Percentiles rank a stretch among this genome's conserved stretches.
phyloP scores from a whole-genome alignment of 2,113 vertebrate species.

The Percina caprodes region DNA sequence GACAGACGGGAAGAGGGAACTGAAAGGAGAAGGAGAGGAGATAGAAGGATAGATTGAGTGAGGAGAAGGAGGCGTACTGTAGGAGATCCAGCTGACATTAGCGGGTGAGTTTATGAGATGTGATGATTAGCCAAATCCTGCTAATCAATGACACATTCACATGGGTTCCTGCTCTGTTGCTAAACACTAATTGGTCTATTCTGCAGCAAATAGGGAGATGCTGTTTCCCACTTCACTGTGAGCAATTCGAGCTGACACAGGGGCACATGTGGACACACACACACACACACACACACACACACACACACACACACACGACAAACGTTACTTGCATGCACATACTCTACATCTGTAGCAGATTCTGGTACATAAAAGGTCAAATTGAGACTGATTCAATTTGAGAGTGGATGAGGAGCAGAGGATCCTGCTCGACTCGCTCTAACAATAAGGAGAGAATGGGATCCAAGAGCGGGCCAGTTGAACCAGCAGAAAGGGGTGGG shows the following conservation, averaged over 20 bases:
- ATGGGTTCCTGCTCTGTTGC: constrained; percentile 84
- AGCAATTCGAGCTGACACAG: constrained; percentile 74
- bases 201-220: constrained; percentile 82
- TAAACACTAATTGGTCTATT: constrained; percentile 87
- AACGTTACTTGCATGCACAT: constrained; percentile 64
- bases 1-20: constrained; percentile 68
- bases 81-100: constrained; percentile 84
- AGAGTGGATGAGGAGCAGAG: constrained; percentile 76
- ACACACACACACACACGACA: constrained; percentile 45
- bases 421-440: constrained; percentile 73
- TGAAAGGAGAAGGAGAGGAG: constrained; percentile 72
- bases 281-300: constrained; percentile 13
- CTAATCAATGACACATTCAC: constrained; percentile 89
- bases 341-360: constrained; percentile 76
- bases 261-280: constrained; percentile 64
- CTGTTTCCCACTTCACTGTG: constrained; percentile 82
- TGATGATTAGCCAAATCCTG: constrained; percentile 87
- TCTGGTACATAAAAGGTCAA: constrained; percentile 82
- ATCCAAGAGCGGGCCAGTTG: constrained; percentile 73
- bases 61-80: constrained; percentile 73
- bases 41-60: constrained; percentile 59
- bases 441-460: constrained; percentile 83
- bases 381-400: constrained; percentile 84
- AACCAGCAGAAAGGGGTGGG: constrained; percentile 32
- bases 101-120: constrained; percentile 83